Conservation (phyloP, 1,140 invertebrate genomes). For the Batillaria attramentaria region DNA sequence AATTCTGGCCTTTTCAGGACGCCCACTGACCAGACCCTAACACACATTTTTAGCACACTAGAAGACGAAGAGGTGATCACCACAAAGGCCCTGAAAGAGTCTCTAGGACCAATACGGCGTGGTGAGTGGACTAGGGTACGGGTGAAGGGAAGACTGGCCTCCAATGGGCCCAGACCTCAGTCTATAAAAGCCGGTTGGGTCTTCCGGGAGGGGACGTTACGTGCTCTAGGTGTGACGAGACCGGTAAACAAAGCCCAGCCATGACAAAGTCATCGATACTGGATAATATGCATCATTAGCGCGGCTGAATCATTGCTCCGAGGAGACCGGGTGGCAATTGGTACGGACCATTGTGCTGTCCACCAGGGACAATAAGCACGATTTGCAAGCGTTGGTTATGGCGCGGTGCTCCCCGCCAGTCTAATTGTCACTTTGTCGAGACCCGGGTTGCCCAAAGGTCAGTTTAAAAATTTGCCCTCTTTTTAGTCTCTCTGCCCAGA, state of each 20-base stretch:
- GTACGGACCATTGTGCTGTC: background rate
- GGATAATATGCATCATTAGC: slow-evolving; percentile 31
- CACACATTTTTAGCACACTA: too few relatives aligned
- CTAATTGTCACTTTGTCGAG: slow-evolving; percentile 7
- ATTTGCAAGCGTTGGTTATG: slow-evolving; percentile 4
- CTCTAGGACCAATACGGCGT: too few relatives aligned
- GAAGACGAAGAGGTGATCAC: too few relatives aligned
- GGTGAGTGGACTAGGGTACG: too few relatives aligned
- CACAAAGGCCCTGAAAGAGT: background rate
- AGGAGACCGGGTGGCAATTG: slow-evolving; percentile 14
- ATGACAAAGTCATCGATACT: slow-evolving; percentile 27
- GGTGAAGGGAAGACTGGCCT: slow-evolving; percentile 20
- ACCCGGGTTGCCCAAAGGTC: background rate
- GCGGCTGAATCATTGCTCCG: slow-evolving; percentile 25
- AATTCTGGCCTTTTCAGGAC: too few relatives aligned
- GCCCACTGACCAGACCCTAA: too few relatives aligned
- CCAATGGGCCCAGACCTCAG: background rate
- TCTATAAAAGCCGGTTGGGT: slow-evolving; percentile 14
- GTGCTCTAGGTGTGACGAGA: slow-evolving; percentile 22
- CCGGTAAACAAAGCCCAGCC: slow-evolving; percentile 19
- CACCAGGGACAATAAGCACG: slow-evolving; percentile 7
- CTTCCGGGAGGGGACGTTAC: slow-evolving; percentile 10
- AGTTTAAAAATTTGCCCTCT: background rate
- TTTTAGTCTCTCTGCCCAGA: background rate
- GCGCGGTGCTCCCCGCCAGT: background rate